Evolutionary conservation across 2,888 invertebrate genomes (phyloP), one percentile per base, ranked within the genome.

Genomic region (Heliconius sara): DNA sequence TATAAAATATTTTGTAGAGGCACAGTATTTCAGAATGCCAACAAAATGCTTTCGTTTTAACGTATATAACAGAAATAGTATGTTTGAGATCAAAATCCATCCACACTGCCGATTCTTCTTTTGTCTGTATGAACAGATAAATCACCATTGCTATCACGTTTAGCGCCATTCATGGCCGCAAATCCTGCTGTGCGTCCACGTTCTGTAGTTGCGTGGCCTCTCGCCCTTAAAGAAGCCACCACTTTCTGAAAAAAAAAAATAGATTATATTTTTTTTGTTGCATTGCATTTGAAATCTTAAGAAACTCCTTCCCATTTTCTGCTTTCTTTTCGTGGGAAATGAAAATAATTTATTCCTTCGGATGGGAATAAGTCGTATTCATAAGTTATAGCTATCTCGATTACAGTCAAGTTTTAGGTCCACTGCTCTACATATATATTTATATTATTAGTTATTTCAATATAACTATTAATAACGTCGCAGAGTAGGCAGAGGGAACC

Each of bases 131-230:
- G 85, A 1, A 95, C 90, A 13, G 91, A 80, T 4, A 92, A 82
- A 34, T 89, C 86, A 0, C 95, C 93, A 13, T 92, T 89, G 0
- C 92, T 85, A 76, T 95, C 94, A 0, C 96, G 91, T 0, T 88
- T 86, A 6, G 96, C 93, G 0, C 95, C 96, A 5, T 96, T 96
- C 79, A 97, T 91, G 7, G 97, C 96, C 3, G 97, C 96, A 88
- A 97, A 97, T 2, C 97, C 96, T 13, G 96, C 96, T 0, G 95
- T 96, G 0, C 92, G 90, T 0, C 90, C 89, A 12, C 93, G 89
- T 76, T 91, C 89, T 1, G 90, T 92, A 3, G 93, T 91, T 7
- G 92, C 91, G 85, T 97, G 97, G 0, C 96, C 96, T 78, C 95
- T 93, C 4, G 86, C 85, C 22, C 86, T 87, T 30, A 97, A 90